Evolutionary conservation across 2,113 vertebrate species (phyloP), one percentile per base, ranked within the genome.

Genomic region (Orthochromis malagaraziensis): DNA sequence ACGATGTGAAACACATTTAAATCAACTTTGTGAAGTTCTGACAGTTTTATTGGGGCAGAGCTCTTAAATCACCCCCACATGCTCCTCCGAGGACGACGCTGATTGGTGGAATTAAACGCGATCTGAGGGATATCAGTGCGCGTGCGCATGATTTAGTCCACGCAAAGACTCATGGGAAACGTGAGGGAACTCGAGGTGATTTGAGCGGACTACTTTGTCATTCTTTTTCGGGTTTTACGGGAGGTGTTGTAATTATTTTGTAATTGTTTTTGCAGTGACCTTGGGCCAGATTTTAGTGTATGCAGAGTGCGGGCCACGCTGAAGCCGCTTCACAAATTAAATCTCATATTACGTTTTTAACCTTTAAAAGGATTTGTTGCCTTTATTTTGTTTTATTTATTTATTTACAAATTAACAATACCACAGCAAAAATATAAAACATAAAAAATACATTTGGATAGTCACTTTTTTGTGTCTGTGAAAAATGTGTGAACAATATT

Each of bases 11-110:
- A 94, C 91, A 92, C 89, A 93, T 95, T 96, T 95, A 95, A 94
- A 96, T 96, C 94, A 96, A 95, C 92, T 94, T 95, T 93, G 91
- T 92, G 93, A 95, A 94, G 89, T 95, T 96, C 90, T 93, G 95
- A 96, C 96, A 96, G 95, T 96, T 96, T 96, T 96, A 96, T 95
- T 91, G 77, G 58, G 53, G 77, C 63, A 84, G 84, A 83, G 73
- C 93, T 92, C 95, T 92, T 96, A 96, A 96, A 96, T 96, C 95
- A 96, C 40, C 42, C 16, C 84, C 75, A 83, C 86, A 6, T 51
- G n/a, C 81, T 91, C 82, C 79, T 82, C 79, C 4, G 21, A 87
- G 81, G 58, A 80, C 58, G 49, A 75, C 77, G 89, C 93, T 70
- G 94, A 96, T 96, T 96, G 96, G 96, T 80, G 54, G 84, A 83